Base-by-base conservation (phyloP, 2,113 vertebrate species). In the Phyllostomus hastatus region DNA sequence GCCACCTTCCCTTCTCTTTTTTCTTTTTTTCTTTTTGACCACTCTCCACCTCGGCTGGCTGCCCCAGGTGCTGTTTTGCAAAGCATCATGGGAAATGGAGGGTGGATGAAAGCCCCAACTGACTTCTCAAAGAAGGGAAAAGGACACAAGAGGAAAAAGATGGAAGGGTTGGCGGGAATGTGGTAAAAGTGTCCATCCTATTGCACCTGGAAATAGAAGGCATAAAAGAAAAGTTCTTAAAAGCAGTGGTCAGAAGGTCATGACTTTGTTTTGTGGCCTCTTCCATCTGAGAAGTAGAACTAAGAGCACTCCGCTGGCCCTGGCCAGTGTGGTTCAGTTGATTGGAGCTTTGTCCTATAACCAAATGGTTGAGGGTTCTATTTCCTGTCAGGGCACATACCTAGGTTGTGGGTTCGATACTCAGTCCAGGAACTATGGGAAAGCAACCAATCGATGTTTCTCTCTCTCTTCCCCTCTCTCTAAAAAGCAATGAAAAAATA, bases 1-100 rank as follows among this genome's bases (percentile, higher is more conserved):
- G 0, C 79, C 35, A 80, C 59, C 83, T 81, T 92, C 87, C 79
- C 54, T 83, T 28, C 38, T 82, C 28, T 79, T 61, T 93, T 54
- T 43, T 54, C 43, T 70, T 43, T 79, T 95, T 0, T 75, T 43
- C 79, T 95, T 0, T 3, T 83, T 72, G 88, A 48, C 95, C 0
- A 1, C 76, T 83, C 95, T 85, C 69, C 48, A 95, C 86, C 91
- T 94, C 92, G 31, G 10, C 76, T 14, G 35, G 80, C 92, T 86
- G 88, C 97, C 96, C 96, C 89, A 73, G 81, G 69, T 90, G 93
- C 80, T 91, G 72, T 82, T 84, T 48, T 78, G 90, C 88, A 94
- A 20, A 94, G 97, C 57, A 73, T 88, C 72, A 57, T 31, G 86
- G 67, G 82, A 95, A 86, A 17, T 67, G 17, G 5, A 12, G 4